Evolutionary conservation across 2,888 invertebrate species (phyloP).

Genomic region (Microctonus aethiopoides): DNA sequence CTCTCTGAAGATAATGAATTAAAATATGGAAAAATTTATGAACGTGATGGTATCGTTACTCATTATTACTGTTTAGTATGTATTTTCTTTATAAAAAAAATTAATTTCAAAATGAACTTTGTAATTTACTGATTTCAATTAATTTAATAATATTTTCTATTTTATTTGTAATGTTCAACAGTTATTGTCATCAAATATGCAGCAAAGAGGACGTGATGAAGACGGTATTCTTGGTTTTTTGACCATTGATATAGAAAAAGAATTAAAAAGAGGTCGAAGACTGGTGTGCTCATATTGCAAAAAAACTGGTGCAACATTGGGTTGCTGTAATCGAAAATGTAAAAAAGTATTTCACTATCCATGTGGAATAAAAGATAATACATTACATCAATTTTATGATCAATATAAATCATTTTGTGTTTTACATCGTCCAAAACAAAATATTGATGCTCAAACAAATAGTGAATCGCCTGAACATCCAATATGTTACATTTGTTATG

Average conservation of each 20-base stretch:
- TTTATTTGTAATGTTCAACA: conserved; percentile 55
- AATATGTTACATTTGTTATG: conserved; percentile 79
- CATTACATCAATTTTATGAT: conserved; percentile 74
- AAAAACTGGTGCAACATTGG: conserved; percentile 76
- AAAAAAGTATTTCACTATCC: conserved; percentile 79
- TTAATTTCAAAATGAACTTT: conserved; percentile 7
- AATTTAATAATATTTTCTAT: background rate
- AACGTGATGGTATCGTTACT: conserved; percentile 71
- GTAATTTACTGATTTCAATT: no score
- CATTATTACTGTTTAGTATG: conserved; percentile 84
- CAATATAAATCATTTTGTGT: conserved; percentile 77
- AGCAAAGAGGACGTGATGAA: conserved; percentile 76
- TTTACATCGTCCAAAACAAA: conserved; percentile 72
- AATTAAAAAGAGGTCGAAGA: conserved; percentile 73
- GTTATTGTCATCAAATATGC: conserved; percentile 78
- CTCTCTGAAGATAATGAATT: conserved; percentile 69
- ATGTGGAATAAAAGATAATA: conserved; percentile 76
- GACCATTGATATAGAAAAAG: conserved; percentile 75
- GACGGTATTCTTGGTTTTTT: conserved; percentile 82
- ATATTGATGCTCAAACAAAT: conserved; percentile 60
- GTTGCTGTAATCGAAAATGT: conserved; percentile 76
- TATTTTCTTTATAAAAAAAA: background rate
- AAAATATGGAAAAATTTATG: conserved; percentile 71
- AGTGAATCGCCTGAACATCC: conserved; percentile 52
- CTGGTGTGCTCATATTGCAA: conserved; percentile 79